A percentile compares a stretch with the other conserved stretches of the same genome.
These are phyloP conservation scores for Pipa parva DNA, from an alignment of 2,113 vertebrate species.

Conservation along the genomic window DNA sequence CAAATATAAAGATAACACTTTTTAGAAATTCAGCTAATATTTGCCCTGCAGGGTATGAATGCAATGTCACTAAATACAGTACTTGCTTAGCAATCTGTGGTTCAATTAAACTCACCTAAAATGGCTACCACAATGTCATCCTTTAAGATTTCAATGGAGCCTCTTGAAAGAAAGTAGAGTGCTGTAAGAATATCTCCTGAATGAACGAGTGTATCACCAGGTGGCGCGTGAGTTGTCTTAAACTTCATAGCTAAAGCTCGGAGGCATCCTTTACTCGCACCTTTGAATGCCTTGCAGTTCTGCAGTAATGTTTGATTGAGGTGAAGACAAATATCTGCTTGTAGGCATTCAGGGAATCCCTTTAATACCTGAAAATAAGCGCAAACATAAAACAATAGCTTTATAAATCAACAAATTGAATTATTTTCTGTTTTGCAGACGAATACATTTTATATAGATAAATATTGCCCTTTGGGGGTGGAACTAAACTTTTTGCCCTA, in stretches of 20 bases:
- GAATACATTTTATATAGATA: too few species aligned
- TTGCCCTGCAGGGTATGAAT: too few species aligned
- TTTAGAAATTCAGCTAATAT: too few species aligned
- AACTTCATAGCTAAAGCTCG: constrained; percentile 96
- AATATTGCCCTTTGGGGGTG: too few species aligned
- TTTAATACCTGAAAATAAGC: constrained; percentile 81
- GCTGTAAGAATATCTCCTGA: constrained; percentile 90
- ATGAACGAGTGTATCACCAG: constrained; percentile 95
- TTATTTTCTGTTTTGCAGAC: too few species aligned
- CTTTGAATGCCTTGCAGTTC: constrained; percentile 89
- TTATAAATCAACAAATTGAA: constrained; percentile 23
- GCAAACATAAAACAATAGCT: constrained; percentile 49
- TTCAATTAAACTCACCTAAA: constrained; percentile 74
- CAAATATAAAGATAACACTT: too few species aligned
- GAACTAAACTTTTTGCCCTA: too few species aligned
- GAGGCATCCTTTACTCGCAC: constrained; percentile 94
- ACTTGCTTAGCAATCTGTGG: too few species aligned
- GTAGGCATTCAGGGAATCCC: constrained; percentile 97
- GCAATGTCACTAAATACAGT: too few species aligned
- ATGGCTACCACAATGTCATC: constrained; percentile 97
- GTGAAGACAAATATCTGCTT: constrained; percentile 97
- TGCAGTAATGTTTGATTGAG: constrained; percentile 89
- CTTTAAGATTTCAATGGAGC: constrained; percentile 96
- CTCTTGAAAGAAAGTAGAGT: constrained; percentile 92
- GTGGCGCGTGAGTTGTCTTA: constrained; percentile 91